Conservation (phyloP, 64 coral and sea anemone species). For the Actinia tenebrosa region DNA sequence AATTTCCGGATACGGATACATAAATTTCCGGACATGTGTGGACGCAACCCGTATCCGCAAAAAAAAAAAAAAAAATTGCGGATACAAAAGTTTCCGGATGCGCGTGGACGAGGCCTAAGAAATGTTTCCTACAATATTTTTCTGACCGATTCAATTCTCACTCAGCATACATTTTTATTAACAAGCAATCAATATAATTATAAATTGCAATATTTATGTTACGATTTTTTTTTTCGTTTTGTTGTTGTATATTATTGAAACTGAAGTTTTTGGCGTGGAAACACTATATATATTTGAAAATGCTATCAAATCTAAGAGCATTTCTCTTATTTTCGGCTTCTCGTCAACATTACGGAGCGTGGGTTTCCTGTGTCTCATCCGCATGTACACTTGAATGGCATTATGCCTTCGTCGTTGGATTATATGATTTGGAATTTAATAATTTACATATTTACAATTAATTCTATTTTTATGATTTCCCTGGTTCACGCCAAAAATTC, state of each 20-base stretch:
- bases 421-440: neutral
- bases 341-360: neutral
- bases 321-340: too few species aligned
- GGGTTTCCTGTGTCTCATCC: neutral
- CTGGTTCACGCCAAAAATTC: neutral
- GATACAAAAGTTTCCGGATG: too few species aligned
- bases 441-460: neutral
- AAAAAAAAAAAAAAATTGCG: too few species aligned
- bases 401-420: neutral
- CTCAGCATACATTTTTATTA: neutral
- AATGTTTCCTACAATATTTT: neutral
- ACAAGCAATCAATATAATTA: neutral
- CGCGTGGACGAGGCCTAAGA: too few species aligned
- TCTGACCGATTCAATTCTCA: neutral
- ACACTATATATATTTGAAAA: neutral
- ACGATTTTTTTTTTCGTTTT: neutral
- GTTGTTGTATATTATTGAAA: too few species aligned
- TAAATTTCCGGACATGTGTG: too few species aligned
- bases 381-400: neutral
- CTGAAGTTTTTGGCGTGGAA: neutral
- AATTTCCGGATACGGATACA: too few species aligned
- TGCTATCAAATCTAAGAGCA: neutral
- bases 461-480: neutral
- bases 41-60: too few species aligned
- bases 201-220: neutral